Conservation (phyloP, 1,140 invertebrate genomes). For the Theocolax elegans region DNA sequence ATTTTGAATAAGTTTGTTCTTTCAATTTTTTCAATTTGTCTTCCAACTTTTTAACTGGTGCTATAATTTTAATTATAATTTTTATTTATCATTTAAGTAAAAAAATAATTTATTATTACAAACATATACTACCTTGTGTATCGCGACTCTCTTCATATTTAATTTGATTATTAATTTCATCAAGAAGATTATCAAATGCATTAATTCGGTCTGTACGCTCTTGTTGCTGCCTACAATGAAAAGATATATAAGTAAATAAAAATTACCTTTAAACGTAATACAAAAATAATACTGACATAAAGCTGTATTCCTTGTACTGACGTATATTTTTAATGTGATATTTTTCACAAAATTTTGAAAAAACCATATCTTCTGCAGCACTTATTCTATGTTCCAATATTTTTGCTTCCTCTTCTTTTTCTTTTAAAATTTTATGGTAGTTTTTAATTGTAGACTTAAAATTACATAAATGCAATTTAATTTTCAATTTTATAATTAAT, state of each 20-base stretch:
- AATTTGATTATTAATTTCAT: slow-evolving; percentile 89
- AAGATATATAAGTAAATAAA: slow-evolving; percentile 13
- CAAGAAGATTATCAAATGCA: slow-evolving; percentile 94
- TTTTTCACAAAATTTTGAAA: slow-evolving; percentile 87
- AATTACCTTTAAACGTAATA: not conserved
- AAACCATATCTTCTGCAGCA: slow-evolving; percentile 91
- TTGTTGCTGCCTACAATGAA: slow-evolving; percentile 78
- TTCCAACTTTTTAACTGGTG: slow-evolving; percentile 10
- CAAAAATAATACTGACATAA: slow-evolving; percentile 64
- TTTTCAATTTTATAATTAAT: too few relatives aligned
- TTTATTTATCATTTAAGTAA: too few relatives aligned
- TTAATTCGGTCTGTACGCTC: slow-evolving; percentile 87
- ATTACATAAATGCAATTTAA: slow-evolving; percentile 14
- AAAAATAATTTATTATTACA: slow-evolving; percentile 17
- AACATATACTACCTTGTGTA: slow-evolving; percentile 74
- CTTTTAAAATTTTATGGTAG: not conserved
- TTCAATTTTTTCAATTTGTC: not conserved
- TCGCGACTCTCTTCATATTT: slow-evolving; percentile 92
- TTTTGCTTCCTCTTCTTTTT: slow-evolving; percentile 81
- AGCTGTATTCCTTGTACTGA: slow-evolving; percentile 94
- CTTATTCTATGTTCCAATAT: slow-evolving; percentile 91
- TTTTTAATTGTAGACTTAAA: slow-evolving; percentile 62
- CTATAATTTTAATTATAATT: not conserved
- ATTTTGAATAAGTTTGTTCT: not conserved
- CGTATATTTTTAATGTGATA: slow-evolving; percentile 94